Conservation (phyloP, 1,140 invertebrate species). For the Bicyclus anynana region DNA sequence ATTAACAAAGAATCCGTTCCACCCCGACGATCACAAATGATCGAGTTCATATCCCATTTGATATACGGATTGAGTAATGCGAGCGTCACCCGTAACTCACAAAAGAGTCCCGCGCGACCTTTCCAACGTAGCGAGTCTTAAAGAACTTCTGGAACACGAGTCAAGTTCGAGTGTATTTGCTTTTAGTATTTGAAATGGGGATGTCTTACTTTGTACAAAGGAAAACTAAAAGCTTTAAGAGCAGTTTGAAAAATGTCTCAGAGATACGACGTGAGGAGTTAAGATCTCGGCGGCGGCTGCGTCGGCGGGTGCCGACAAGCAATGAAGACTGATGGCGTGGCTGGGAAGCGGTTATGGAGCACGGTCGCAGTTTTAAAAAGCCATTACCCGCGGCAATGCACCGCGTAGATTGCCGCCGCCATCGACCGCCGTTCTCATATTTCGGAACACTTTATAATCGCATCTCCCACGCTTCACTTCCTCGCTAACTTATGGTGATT, state of each 20-base stretch:
- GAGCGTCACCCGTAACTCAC: not conserved
- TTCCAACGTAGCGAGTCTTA: not conserved
- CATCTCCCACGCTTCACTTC: conserved; percentile 72
- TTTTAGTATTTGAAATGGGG: conserved; percentile 7
- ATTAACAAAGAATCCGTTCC: conserved; percentile 64
- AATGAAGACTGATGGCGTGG: conserved; percentile 75
- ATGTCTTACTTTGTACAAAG: conserved; percentile 12
- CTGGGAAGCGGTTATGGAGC: conserved; percentile 69
- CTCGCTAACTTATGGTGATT: conserved; percentile 76
- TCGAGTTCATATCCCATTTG: conserved; percentile 40
- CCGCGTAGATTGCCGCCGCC: conserved; percentile 62
- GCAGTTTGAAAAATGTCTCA: conserved; percentile 59
- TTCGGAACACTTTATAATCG: conserved; percentile 76
- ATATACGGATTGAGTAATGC: not conserved
- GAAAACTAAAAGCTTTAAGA: conserved; percentile 37
- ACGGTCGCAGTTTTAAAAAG: conserved; percentile 76
- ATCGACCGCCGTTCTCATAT: conserved; percentile 61
- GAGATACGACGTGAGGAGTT: conserved; percentile 64
- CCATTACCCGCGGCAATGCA: conserved; percentile 72
- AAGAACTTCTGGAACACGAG: conserved; percentile 4
- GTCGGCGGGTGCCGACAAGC: conserved; percentile 62
- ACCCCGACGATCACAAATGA: conserved; percentile 52
- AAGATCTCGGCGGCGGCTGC: conserved; percentile 53
- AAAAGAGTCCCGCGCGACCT: not conserved
- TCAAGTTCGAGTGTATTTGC: conserved; percentile 8